Conservation (phyloP, 2,113 vertebrate genomes). For the Sinocyclocheilus grahami region DNA sequence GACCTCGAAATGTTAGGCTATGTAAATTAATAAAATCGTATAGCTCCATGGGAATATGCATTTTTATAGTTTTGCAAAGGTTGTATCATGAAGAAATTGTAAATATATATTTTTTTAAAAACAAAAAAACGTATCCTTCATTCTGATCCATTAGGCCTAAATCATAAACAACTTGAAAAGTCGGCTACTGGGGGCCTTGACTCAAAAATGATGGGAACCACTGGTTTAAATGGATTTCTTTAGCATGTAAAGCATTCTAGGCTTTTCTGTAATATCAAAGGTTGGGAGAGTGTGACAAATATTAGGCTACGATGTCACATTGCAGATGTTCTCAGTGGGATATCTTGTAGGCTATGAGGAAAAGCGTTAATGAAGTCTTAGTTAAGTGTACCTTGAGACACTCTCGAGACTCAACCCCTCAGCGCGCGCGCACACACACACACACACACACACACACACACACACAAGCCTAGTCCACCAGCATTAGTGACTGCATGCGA, state of each 20-base stretch:
- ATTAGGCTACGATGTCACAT: not conserved
- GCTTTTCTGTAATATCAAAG: not conserved
- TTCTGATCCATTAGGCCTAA: not conserved
- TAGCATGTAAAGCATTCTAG: not conserved
- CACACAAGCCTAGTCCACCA: not conserved
- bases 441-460: too few relatives aligned
- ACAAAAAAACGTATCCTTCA: not conserved
- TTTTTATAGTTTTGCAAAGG: not conserved
- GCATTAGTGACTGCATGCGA: not conserved
- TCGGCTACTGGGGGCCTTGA: not conserved
- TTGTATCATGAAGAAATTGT: not conserved
- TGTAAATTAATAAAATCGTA: not conserved
- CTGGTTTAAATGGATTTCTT: not conserved
- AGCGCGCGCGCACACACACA: not conserved
- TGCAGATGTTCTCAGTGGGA: not conserved
- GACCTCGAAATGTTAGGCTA: not conserved
- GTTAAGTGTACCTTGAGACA: not conserved
- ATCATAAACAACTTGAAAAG: not conserved
- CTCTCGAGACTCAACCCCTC: conserved; percentile 19
- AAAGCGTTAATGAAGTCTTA: conserved; percentile 7
- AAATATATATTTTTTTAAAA: too few relatives aligned
- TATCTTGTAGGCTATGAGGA: not conserved
- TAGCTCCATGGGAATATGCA: too few relatives aligned
- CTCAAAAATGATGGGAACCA: not conserved
- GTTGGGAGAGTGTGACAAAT: not conserved